Base-by-base conservation (phyloP, 2,888 invertebrate genomes). In the Andrena hattorfiana region DNA sequence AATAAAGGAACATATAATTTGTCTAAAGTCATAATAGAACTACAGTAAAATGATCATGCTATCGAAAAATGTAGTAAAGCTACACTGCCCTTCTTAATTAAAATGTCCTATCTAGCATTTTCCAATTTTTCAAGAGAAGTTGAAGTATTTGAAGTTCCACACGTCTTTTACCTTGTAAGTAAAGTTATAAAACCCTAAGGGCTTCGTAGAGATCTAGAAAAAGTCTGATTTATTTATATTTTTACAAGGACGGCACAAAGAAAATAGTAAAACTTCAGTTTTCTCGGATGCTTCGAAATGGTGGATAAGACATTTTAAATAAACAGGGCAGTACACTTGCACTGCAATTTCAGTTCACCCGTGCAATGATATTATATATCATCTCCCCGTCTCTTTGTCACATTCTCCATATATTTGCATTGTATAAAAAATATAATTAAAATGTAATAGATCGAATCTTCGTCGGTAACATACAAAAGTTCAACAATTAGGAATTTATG, bases 371-470 rank as follows among this genome's bases (percentile, higher is more conserved):
- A 16, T 62, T n/a, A 51, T 67, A 13, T 32, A 8, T 42, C n/a
- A 77, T 48, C 16, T 63, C n/a, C 42, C n/a, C 49, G 28, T 8
- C 23, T 35, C 20, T 66, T 42, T 30, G 8, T 51, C n/a, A 30
- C 28, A 74, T 10, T 79, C 28, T 23, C 48, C 70, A 64, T 64
- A 28, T 35, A 20, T 56, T 32, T 69, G 8, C 7, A 10, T 54
- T 2, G 49, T 63, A 74, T 32, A 78, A 42, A 78, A 68, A 48
- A 74, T 77, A 23, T 66, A 32, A 72, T 59, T 66, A 66, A 35
- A 63, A 23, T 49, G 10, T 59, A 71, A 62, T 28, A 72, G 26
- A 68, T 54, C 2, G 67, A 51, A 35, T 23, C 32, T 72, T 48
- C 48, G 13, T 30, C 2, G 5, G 2, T 16, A 66, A 28, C 20